Evolutionary conservation across 2,888 invertebrate species (phyloP), one percentile per base, ranked within the genome.

Genomic region (Yponomeuta cagnagella): DNA sequence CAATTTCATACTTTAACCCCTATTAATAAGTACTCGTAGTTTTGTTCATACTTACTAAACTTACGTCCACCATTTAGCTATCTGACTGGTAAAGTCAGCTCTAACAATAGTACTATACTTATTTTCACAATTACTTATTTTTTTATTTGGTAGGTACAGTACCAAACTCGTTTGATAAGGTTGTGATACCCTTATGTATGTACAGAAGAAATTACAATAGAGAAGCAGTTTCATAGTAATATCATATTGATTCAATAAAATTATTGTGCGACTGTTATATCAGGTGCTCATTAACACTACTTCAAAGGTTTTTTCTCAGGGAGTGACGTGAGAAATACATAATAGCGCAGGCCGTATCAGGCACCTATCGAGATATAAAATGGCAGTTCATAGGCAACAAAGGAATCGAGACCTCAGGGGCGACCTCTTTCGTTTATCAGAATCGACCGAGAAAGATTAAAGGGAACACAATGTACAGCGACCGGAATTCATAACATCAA

Each of bases 391-490:
- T 43, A 43, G 43, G 15, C 6, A 58, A 58, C 52, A 58, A 58
- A 70, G 64, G 37, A 30, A 69, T 30, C 63, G 48, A 70, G 67
- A 70, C 70, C 70, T 33, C 23, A 58, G 5, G 6, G 31, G 31
- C 70, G 52, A 63, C 68, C 67, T 64, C 64, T 37, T 73, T 73
- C 71, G 73, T 77, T 78, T 82, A 82, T 82, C 82, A 75, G 75
- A 74, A 74, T 75, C 77, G 82, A 77, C 78, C 81, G 78, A 81
- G 76, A 78, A 81, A 81, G 82, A 82, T 81, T 82, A 79, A 77
- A 71, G 72, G 70, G 63, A 63, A 68, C 71, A 70, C 58, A 68
- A 68, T 66, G 37, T 68, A 68, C 48, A 33, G 23, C 64, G 48
- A 37, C 65, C 48, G 64, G 69, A 69, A 70, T 70, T 64, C 70